Conservation (phyloP, 2,113 vertebrate genomes). For the Carassius gibelio region DNA sequence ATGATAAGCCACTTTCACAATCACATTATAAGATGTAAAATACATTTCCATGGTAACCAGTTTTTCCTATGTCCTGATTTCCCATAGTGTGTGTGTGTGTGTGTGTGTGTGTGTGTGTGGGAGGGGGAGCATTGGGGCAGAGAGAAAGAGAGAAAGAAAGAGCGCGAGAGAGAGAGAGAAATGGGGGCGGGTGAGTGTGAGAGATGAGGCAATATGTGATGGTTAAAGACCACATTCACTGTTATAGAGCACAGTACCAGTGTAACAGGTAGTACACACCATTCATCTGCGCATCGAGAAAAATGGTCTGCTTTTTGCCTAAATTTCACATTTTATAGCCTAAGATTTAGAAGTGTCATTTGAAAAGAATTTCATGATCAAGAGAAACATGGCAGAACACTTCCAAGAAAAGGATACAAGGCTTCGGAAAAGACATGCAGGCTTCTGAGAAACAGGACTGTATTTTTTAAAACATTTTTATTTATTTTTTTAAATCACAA, state of each 20-base stretch:
- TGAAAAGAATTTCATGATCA: neutral
- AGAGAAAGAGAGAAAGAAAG: slow-evolving; percentile 28
- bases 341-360: neutral
- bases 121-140: slow-evolving; percentile 51
- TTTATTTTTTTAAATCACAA: neutral
- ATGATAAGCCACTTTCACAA: slow-evolving; percentile 32
- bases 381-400: neutral
- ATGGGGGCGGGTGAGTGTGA: slow-evolving; percentile 38
- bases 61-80: slow-evolving; percentile 67
- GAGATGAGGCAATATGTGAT: slow-evolving; percentile 37
- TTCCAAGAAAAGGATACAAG: neutral
- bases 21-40: slow-evolving; percentile 55
- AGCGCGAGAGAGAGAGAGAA: slow-evolving; percentile 22
- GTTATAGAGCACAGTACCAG: slow-evolving; percentile 30
- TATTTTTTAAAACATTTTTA: neutral
- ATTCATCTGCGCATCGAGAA: neutral
- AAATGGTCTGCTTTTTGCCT: neutral
- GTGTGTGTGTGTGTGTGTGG: slow-evolving; percentile 56
- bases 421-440: slow-evolving; percentile 11
- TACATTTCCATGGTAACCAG: slow-evolving; percentile 75
- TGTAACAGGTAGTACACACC: slow-evolving; percentile 28
- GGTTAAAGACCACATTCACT: slow-evolving; percentile 39
- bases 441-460: neutral
- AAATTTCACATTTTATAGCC: neutral
- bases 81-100: slow-evolving; percentile 33